These are phyloP conservation scores for Andrena bicolor DNA, from an alignment of 2,888 invertebrate genomes.

Conservation along the genomic window DNA sequence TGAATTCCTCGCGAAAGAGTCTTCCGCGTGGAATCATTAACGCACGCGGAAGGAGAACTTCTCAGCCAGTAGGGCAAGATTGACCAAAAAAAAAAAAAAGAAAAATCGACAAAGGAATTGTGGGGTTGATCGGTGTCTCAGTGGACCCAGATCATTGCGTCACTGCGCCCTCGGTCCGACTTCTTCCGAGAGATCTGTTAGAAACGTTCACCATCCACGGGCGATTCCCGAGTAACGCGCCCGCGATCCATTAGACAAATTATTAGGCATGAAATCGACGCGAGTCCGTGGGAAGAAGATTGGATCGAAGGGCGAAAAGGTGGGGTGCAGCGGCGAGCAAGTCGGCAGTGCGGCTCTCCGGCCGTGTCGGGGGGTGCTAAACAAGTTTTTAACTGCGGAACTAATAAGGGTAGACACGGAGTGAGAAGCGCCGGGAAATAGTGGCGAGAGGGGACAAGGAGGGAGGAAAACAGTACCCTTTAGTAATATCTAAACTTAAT, in stretches of 20 bases:
- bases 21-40: background rate
- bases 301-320: background rate
- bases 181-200: background rate
- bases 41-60: background rate
- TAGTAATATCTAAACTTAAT: constrained; percentile 83
- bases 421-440: constrained; percentile 41
- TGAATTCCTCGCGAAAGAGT: background rate
- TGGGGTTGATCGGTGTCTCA: too few species aligned
- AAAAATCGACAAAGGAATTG: too few species aligned
- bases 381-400: constrained; percentile 68
- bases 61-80: background rate
- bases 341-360: constrained; percentile 64
- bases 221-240: background rate
- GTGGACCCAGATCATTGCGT: too few species aligned
- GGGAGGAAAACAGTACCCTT: constrained; percentile 72
- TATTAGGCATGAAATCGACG: constrained; percentile 9
- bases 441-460: constrained; percentile 44
- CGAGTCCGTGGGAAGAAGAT: background rate
- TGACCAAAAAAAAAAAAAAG: too few species aligned
- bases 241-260: constrained; percentile 21
- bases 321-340: constrained; percentile 30
- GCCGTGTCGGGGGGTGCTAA: constrained; percentile 59
- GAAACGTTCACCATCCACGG: background rate
- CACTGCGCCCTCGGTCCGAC: background rate
- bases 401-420: constrained; percentile 61